Conservation (phyloP, 2,888 invertebrate genomes). For the Lithodes maja region DNA sequence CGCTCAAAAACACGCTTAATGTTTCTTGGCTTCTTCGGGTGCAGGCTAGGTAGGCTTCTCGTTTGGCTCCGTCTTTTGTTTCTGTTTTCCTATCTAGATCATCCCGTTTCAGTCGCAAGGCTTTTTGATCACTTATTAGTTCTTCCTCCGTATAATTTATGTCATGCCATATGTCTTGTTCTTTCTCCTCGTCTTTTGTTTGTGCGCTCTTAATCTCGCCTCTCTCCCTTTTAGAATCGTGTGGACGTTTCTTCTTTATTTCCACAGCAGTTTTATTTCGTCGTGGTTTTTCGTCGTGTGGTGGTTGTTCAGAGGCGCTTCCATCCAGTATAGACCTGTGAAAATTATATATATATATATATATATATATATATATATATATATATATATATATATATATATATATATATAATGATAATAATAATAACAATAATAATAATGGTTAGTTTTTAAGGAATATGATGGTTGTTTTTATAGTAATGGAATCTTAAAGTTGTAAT, state of each 20-base stretch:
- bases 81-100: background rate
- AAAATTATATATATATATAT: no score
- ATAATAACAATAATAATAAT: no score
- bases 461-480: no score
- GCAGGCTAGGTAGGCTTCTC: constrained; percentile 61
- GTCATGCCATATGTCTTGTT: background rate
- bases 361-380: no score
- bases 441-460: no score
- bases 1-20: constrained; percentile 48
- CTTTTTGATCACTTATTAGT: no score
- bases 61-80: background rate
- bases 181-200: background rate
- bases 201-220: background rate
- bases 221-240: background rate
- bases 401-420: no score
- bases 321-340: constrained; percentile 1
- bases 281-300: background rate
- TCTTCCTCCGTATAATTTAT: background rate
- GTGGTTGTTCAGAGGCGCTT: background rate
- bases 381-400: no score
- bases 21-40: constrained; percentile 62
- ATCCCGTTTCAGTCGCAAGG: background rate
- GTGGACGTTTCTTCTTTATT: background rate
- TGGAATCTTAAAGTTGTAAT: no score
- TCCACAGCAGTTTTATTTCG: background rate